Evolutionary conservation across 2,113 vertebrate genomes (phyloP), one percentile per base, ranked within the genome.

Genomic region (Echinops telfairi): DNA sequence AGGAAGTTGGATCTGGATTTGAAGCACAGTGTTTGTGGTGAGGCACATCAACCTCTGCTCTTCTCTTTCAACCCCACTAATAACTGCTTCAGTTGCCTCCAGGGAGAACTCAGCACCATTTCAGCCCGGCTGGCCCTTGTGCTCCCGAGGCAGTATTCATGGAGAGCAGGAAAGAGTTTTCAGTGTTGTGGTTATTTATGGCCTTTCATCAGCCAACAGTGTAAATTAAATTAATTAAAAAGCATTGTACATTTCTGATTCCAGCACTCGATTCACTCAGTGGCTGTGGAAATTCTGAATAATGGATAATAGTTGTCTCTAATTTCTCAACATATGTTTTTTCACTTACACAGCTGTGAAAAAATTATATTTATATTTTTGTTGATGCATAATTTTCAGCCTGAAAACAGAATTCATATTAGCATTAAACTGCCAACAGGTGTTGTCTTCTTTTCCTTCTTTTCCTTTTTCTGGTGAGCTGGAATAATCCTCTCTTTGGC

Each of bases 161-260:
- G 60, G 64, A 88, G 43, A 86, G 58, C 29, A n/a, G 73, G 40
- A 53, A 94, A 88, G 71, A 75, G 22, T 77, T 86, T 86, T 81
- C 66, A 17, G 0, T 78, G 43, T 82, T 86, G 81, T 95, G 33
- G 82, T 82, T 96, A 84, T 95, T 96, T 95, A 83, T 96, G 14
- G 96, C 95, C 93, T 95, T 97, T 97, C 94, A 97, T 97, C 96
- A 95, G 82, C 93, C 90, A 97, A 97, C 97, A 97, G 87, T 92
- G 96, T 97, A 97, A 98, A 98, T 97, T 97, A 96, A 98, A 98
- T 98, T 97, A 98, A 98, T 98, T 98, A 97, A 97, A 97, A 95
- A 97, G 92, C 96, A 94, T 95, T 92, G 95, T 92, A 97, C 97
- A 97, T 97, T 97, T 97, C 95, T 97, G 94, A 97, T 98, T 97